Base-by-base conservation (phyloP, 2,888 invertebrate species). In the Pseudococcus jackbeardsleyi region DNA sequence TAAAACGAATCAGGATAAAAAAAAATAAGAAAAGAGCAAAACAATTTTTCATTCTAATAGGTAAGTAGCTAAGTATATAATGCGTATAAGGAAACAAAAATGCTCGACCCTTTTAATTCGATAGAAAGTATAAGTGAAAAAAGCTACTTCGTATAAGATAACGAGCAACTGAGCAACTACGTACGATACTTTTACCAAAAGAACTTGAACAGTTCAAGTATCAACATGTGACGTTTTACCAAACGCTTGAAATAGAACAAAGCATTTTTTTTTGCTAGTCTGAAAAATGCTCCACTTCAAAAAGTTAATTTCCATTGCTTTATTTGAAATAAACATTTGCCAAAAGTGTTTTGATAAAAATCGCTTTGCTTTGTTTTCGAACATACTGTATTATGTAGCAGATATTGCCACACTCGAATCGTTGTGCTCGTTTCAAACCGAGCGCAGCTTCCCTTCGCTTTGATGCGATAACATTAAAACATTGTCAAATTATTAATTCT, bases 401-500 rank as follows among this genome's bases (percentile, higher is more conserved):
- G 33, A 72, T 72, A 72, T 72, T 72, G 15, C 15, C 17, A 33
- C 39, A 33, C 33, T 72, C 7, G 72, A 72, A 33, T 72, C 72
- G 72, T 72, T 17, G 11, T 33, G 26, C 26, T 33, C 26, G 26
- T 72, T 72, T 17, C 33, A 15, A 72, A 33, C 15, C 33, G 12
- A 26, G 72, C 33, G 15, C 33, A 72, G 72, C 17, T 72, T 72
- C 64, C 39, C 33, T 33, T 72, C 72, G 33, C 33, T 33, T 72
- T 72, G 72, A 33, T 72, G 72, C 12, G 72, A 72, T 72, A 33
- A 72, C 72, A 33, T 72, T 72, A 72, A 72, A 72, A 72, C 72
- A 72, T 72, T 72, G 72, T 33, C 72, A 33, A 72, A 72, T 72
- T 72, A 33, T 72, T 72, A 72, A 33, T 72, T 72, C 72, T 72